Percentiles rank a stretch among this genome's conserved stretches.
Conservation (phyloP, 2,888 invertebrate species). For the Digitonthophagus gazella region DNA sequence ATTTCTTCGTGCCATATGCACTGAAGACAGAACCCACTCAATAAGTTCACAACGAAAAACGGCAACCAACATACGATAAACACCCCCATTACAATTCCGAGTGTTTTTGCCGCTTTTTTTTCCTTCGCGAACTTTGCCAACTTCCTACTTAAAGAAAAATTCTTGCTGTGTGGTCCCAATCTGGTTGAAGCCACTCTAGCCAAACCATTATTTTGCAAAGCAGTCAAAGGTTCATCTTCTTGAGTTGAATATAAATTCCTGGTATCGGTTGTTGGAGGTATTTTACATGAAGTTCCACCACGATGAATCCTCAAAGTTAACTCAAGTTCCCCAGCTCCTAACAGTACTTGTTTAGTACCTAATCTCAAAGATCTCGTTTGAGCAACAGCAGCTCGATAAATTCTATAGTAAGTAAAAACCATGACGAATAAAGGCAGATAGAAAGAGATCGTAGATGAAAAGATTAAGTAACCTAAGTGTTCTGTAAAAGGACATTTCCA, state of each 20-base stretch:
- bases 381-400: conserved; percentile 89
- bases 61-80: conserved; percentile 98
- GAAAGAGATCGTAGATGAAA: conserved; percentile 97
- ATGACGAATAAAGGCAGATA: conserved; percentile 95
- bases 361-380: conserved; percentile 88
- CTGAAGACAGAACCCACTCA: conserved; percentile 84
- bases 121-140: conserved; percentile 95
- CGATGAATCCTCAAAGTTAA: conserved; percentile 90
- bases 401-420: conserved; percentile 97
- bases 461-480: conserved; percentile 92
- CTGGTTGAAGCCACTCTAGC: conserved; percentile 69
- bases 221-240: conserved; percentile 73
- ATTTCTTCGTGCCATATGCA: conserved; percentile 88
- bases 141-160: conserved; percentile 90
- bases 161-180: conserved; percentile 64
- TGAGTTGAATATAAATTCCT: conserved; percentile 57
- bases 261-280: conserved; percentile 44
- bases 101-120: conserved; percentile 95
- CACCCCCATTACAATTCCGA: conserved; percentile 96
- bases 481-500: conserved; percentile 95
- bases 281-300: conserved; percentile 63
- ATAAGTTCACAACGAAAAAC: conserved; percentile 91
- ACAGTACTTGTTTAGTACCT: conserved; percentile 87
- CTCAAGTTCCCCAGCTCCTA: conserved; percentile 81
- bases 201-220: conserved; percentile 75